Base-by-base conservation (phyloP, 1,140 invertebrate species). In the Galleria mellonella region DNA sequence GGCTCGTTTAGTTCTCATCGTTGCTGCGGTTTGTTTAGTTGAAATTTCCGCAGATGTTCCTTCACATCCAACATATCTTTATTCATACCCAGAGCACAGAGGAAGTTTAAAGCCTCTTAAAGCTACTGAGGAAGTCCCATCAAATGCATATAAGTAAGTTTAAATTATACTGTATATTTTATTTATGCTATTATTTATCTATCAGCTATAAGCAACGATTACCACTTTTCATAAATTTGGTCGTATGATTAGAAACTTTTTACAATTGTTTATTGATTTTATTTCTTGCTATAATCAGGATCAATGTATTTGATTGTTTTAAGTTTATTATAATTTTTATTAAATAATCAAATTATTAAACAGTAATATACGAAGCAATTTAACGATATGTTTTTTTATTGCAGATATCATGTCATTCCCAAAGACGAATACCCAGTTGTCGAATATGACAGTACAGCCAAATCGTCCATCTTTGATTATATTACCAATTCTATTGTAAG, bases 401-500 rank as follows among this genome's bases (percentile, higher is more conserved):
- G 1, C 40, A 52, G 50, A 9, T 47, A 37, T 28, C 27, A 42
- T 27, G 35, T 52, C 5, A 30, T 52, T 9, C 50, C 50, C 7
- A 32, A 13, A 13, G 40, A 42, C 29, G 32, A 28, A 33, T 43
- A 33, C 9, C 13, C 32, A 4, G 31, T 47, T 15, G 32, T 33
- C 7, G 38, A 38, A 17, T 38, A 38, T 17, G 23, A 29, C 13
- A 27, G 14, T 23, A 2, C 23, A 15, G 30, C 14, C 0, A 33
- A 49, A 28, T 28, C 23, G 9, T 37, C 48, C 9, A 14, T 51
- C 17, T 10, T 43, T 38, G 42, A 54, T 13, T 32, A 13, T 14
- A 37, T 48, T 12, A 37, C 46, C 1, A 43, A 17, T n/a, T 27
- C 45, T 43, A 37, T 35, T 13, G 52, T 54, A 48, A 54, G 51